phyloP scores from a whole-genome alignment of 2,797 vertebrate species.

The Catharus ustulatus region DNA sequence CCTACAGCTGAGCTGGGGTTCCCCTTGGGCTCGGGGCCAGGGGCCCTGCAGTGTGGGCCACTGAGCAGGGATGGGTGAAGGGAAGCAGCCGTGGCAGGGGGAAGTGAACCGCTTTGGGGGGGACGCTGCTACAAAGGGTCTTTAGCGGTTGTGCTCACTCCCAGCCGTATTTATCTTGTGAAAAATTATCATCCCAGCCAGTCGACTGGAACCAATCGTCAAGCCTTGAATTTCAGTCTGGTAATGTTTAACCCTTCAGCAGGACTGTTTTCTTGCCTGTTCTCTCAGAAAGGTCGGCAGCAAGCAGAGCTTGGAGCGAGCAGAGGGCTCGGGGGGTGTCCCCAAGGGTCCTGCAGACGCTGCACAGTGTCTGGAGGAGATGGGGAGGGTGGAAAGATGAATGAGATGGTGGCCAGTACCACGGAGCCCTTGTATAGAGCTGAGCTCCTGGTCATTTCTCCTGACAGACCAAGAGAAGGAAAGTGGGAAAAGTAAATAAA shows the following conservation, averaged over 20 bases:
- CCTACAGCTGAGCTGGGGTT: neutral
- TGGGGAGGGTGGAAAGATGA: neutral
- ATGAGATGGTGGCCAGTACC: fast-evolving
- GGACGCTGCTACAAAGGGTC: neutral
- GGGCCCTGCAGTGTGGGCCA: neutral
- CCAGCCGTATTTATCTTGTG: conserved; percentile 41
- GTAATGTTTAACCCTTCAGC: conserved; percentile 70
- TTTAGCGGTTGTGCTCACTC: neutral
- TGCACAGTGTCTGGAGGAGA: fast-evolving
- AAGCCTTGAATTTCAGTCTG: conserved; percentile 60
- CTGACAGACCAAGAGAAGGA: neutral
- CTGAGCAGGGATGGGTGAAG: neutral
- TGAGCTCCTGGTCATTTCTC: neutral
- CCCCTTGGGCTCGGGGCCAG: neutral
- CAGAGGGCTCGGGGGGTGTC: fast-evolving
- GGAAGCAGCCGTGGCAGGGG: neutral
- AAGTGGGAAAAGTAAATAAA: conserved; percentile 38
- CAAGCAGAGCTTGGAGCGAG: fast-evolving
- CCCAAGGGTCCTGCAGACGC: neutral
- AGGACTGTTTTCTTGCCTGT: neutral
- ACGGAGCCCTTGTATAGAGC: fast-evolving
- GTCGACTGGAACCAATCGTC: conserved; percentile 66
- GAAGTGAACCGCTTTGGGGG: neutral
- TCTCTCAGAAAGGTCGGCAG: neutral
- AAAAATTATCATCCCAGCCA: conserved; percentile 53